Conservation (phyloP, 2,113 vertebrate species). For the Ranitomeya variabilis region DNA sequence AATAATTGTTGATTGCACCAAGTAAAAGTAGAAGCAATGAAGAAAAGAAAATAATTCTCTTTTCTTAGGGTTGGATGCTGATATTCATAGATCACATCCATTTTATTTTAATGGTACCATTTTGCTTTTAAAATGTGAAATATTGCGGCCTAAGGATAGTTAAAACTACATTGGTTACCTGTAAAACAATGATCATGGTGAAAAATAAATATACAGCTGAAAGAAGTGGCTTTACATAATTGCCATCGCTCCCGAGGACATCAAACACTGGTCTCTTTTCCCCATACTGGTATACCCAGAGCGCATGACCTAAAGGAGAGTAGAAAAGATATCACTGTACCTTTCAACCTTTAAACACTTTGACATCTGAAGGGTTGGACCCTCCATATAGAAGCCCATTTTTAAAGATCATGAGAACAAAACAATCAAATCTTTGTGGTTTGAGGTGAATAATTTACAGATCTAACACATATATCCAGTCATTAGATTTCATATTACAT, state of each 20-base stretch:
- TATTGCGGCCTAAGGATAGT: neutral
- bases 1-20: too few species aligned
- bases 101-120: too few species aligned
- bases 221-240: slow-evolving; percentile 81
- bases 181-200: slow-evolving; percentile 94
- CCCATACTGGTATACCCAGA: slow-evolving; percentile 89
- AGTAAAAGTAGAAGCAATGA: too few species aligned
- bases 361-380: neutral
- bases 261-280: slow-evolving; percentile 89
- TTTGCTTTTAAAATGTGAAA: too few species aligned
- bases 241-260: slow-evolving; percentile 85
- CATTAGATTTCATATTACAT: neutral
- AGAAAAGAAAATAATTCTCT: too few species aligned
- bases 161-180: slow-evolving; percentile 75
- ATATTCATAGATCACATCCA: too few species aligned
- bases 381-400: too few species aligned
- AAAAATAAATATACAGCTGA: slow-evolving; percentile 93
- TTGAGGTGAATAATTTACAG: neutral
- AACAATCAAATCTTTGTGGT: neutral
- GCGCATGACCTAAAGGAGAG: slow-evolving; percentile 82
- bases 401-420: too few species aligned
- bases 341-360: neutral
- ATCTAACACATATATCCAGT: neutral
- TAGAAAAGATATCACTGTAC: neutral
- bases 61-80: too few species aligned